Percentiles rank a stretch among this genome's conserved stretches.
Conservation (phyloP, 1,140 invertebrate genomes). For the Andricus grossulariae region DNA sequence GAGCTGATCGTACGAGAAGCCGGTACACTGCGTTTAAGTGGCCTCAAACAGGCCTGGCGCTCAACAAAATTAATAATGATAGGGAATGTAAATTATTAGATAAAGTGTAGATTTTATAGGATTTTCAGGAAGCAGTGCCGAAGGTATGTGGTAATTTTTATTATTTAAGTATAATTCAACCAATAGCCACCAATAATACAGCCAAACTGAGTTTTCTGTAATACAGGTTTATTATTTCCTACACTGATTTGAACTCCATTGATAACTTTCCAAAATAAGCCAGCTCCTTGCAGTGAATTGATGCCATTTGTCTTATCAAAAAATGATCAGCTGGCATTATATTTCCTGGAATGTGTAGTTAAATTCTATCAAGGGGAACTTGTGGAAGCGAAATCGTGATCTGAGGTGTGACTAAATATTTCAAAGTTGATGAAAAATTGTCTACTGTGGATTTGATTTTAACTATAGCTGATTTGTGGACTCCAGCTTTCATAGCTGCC, state of each 20-base stretch:
- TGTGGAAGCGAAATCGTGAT: constrained; percentile 46
- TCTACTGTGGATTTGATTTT: constrained; percentile 36
- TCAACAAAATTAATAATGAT: too few species aligned
- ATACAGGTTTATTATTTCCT: neutral
- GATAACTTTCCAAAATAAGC: constrained; percentile 40
- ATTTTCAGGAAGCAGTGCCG: too few species aligned
- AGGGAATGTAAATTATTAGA: too few species aligned
- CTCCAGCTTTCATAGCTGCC: neutral
- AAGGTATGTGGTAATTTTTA: too few species aligned
- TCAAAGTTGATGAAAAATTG: constrained; percentile 32
- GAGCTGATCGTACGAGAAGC: too few species aligned
- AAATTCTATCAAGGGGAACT: constrained; percentile 35
- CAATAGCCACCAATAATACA: too few species aligned
- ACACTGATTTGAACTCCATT: too few species aligned
- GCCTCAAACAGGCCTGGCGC: too few species aligned
- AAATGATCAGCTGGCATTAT: constrained; percentile 41
- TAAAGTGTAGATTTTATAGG: too few species aligned
- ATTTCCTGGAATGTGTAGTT: constrained; percentile 36
- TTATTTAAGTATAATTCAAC: too few species aligned
- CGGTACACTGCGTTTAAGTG: too few species aligned
- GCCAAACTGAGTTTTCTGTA: too few species aligned
- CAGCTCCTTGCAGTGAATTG: constrained; percentile 44
- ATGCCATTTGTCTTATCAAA: constrained; percentile 40
- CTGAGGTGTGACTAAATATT: constrained; percentile 36
- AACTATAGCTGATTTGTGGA: constrained; percentile 22